A percentile compares a stretch with the other conserved stretches of the same genome.
phyloP scores from a whole-genome alignment of 2,113 vertebrate genomes.

The Urocitellus parryii region DNA sequence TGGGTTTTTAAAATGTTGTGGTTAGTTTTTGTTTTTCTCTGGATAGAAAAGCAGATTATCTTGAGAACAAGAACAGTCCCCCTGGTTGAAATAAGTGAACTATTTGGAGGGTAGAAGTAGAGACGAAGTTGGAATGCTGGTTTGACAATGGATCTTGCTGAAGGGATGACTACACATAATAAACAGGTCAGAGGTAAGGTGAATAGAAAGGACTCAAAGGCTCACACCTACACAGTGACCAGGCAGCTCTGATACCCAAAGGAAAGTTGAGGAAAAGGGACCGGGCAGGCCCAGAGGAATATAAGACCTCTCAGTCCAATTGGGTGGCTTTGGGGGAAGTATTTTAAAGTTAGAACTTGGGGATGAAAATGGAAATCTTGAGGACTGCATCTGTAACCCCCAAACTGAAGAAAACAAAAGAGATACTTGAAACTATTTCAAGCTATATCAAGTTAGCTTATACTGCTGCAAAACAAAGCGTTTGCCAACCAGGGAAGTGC shows the following conservation, averaged over 20 bases:
- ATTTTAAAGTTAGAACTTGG: conserved; percentile 11
- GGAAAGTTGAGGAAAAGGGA: not conserved
- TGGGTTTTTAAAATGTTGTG: not conserved
- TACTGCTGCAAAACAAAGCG: conserved; percentile 1
- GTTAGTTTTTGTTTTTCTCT: not conserved
- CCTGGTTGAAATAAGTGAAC: not conserved
- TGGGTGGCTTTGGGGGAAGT: not conserved
- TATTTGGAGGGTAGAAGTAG: not conserved
- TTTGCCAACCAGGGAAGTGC: not conserved
- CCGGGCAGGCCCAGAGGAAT: not conserved
- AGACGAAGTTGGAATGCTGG: not conserved
- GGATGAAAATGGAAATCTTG: not conserved
- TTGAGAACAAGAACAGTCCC: not conserved
- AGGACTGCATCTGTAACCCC: not conserved
- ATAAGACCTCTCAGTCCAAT: not conserved
- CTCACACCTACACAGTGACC: not conserved
- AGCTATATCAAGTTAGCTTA: not conserved
- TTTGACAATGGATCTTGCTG: not conserved
- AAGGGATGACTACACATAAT: not conserved
- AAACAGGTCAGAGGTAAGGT: not conserved
- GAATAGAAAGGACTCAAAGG: not conserved
- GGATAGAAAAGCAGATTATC: not conserved
- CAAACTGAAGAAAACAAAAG: conserved; percentile 6
- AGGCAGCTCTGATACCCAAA: not conserved
- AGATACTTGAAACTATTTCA: not conserved